Conservation (phyloP, 2,888 invertebrate genomes). For the Drosophila borealis region DNA sequence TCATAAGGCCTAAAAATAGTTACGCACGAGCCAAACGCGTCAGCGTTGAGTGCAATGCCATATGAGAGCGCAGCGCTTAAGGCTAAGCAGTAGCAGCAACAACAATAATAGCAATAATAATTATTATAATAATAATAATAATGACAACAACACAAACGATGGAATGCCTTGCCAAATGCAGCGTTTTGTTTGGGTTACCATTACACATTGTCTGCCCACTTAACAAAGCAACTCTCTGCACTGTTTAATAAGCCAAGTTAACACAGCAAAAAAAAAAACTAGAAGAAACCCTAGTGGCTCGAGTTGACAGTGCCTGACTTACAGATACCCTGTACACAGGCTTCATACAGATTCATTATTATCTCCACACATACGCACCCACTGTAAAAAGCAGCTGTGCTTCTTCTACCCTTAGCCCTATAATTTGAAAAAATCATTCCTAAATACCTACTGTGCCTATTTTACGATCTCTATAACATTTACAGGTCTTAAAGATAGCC, state of each 20-base stretch:
- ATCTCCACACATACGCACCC: no score
- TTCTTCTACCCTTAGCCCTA: no score
- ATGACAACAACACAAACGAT: constrained; percentile 34
- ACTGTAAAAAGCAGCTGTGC: no score
- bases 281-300: constrained; percentile 3
- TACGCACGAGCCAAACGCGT: constrained; percentile 65
- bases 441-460: no score
- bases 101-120: constrained; percentile 13
- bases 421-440: no score
- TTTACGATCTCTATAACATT: no score
- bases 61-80: constrained; percentile 28
- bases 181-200: constrained; percentile 72
- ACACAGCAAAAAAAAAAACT: constrained; percentile 25
- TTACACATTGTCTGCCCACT: constrained; percentile 58
- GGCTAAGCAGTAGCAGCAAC: constrained; percentile 18
- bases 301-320: neutral
- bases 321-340: neutral
- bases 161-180: constrained; percentile 68
- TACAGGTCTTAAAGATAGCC: no score
- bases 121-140: constrained; percentile 10
- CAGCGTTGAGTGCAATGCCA: constrained; percentile 19
- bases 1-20: constrained; percentile 29
- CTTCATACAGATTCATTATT: no score
- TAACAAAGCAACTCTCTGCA: constrained; percentile 46
- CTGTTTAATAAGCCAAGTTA: constrained; percentile 64